Percentiles rank a stretch among this genome's conserved stretches.
These are phyloP conservation scores for Xyrichtys novacula DNA, from an alignment of 2,797 vertebrate genomes.

Conservation along the genomic window DNA sequence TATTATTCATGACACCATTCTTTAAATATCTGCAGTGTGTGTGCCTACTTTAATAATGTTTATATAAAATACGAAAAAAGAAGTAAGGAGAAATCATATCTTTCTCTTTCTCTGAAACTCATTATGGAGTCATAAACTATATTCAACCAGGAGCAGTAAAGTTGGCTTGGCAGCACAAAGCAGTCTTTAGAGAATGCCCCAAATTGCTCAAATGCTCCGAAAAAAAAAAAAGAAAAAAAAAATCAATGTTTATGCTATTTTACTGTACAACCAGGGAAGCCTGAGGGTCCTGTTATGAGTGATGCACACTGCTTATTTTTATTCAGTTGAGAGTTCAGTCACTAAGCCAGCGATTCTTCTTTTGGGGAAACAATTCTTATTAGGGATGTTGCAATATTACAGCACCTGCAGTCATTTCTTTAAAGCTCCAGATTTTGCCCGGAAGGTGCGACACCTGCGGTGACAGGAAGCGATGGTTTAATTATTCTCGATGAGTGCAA, in stretches of 20 bases:
- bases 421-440: conserved; percentile 64
- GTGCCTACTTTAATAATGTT: conserved; percentile 19
- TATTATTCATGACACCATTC: conserved; percentile 33
- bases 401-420: conserved; percentile 67
- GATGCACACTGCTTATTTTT: conserved; percentile 53
- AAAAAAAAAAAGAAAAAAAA: background rate
- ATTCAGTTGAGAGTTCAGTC: conserved; percentile 61
- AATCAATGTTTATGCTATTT: conserved; percentile 51
- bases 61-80: conserved; percentile 1
- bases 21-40: conserved; percentile 37
- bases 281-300: conserved; percentile 53
- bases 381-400: conserved; percentile 74
- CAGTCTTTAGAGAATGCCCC: conserved; percentile 52
- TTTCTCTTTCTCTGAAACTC: background rate
- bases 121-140: conserved; percentile 9
- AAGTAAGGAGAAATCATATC: background rate
- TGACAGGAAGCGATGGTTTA: conserved; percentile 58
- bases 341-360: conserved; percentile 53
- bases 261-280: conserved; percentile 38
- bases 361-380: conserved; percentile 71
- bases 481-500: conserved; percentile 66
- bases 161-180: conserved; percentile 47
- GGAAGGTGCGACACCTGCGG: conserved; percentile 54
- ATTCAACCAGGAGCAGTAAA: conserved; percentile 38
- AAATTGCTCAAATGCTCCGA: conserved; percentile 26